A percentile compares a stretch with the other conserved stretches of the same genome.
Evolutionary conservation across 2,888 invertebrate species (phyloP).

Genomic region (Apotomis turbidana): DNA sequence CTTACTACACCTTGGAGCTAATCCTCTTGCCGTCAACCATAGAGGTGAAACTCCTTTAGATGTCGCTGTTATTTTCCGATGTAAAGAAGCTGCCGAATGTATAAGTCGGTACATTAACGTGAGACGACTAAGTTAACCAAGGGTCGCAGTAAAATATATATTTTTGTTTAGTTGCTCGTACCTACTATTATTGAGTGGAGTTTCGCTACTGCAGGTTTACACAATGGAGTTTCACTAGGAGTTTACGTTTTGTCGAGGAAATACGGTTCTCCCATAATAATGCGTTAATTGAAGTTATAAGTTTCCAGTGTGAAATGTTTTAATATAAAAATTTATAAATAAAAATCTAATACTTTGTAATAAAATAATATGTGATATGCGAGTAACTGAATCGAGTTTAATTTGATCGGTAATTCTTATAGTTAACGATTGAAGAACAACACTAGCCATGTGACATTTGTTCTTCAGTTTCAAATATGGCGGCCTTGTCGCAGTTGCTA

Average conservation of each 20-base stretch:
- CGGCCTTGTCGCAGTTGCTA: constrained; percentile 82
- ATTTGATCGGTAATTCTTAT: constrained; percentile 16
- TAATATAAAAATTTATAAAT: no score
- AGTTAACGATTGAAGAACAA: constrained; percentile 18
- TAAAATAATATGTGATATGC: not conserved
- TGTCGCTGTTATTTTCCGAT: constrained; percentile 65
- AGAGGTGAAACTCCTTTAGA: constrained; percentile 69
- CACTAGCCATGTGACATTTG: constrained; percentile 48
- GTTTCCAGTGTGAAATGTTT: not conserved
- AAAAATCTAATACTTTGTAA: no score
- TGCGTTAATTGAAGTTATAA: no score
- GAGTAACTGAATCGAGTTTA: not conserved
- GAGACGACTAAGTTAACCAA: no score
- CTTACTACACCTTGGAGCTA: constrained; percentile 67
- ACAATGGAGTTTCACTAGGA: no score
- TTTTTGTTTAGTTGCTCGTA: no score
- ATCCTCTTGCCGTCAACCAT: constrained; percentile 62
- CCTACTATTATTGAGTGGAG: no score
- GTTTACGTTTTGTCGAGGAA: no score
- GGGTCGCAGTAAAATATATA: no score
- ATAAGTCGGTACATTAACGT: constrained; percentile 44
- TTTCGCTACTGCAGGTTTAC: no score
- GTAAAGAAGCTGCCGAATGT: constrained; percentile 57
- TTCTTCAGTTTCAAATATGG: constrained; percentile 79
- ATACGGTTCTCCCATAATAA: no score